These are phyloP conservation scores for Telmatherina bonti DNA, from an alignment of 2,797 vertebrate genomes.

Conservation along the genomic window DNA sequence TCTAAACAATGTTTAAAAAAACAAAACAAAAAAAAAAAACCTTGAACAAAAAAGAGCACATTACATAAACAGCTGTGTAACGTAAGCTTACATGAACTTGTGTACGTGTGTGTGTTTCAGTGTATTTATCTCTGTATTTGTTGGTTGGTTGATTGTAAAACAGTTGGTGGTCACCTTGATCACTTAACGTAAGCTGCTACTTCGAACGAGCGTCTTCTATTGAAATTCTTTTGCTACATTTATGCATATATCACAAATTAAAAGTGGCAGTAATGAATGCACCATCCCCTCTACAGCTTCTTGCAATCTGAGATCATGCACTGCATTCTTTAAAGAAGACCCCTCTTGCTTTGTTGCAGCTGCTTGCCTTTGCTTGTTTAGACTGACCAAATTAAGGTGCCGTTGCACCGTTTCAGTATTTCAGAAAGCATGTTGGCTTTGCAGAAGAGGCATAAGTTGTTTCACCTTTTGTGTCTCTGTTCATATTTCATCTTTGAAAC, in stretches of 20 bases:
- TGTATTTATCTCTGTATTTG: slow-evolving; percentile 31
- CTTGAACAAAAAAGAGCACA: too few species aligned
- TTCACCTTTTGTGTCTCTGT: not conserved
- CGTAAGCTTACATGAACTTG: slow-evolving; percentile 37
- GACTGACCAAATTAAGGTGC: not conserved
- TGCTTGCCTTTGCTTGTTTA: not conserved
- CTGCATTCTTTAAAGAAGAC: not conserved
- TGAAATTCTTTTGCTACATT: slow-evolving; percentile 19
- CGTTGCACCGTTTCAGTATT: not conserved
- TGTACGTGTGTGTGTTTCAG: slow-evolving; percentile 26
- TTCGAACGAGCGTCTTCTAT: slow-evolving; percentile 37
- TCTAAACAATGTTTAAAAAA: slow-evolving; percentile 48
- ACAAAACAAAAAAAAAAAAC: slow-evolving; percentile 13
- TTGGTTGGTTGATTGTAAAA: slow-evolving; percentile 49
- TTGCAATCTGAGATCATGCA: not conserved
- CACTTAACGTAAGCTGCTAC: slow-evolving; percentile 47
- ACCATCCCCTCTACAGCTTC: not conserved
- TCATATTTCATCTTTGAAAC: slow-evolving; percentile 4
- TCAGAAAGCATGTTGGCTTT: slow-evolving; percentile 6
- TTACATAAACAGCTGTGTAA: slow-evolving; percentile 56
- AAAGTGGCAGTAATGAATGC: not conserved
- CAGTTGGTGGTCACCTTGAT: slow-evolving; percentile 33
- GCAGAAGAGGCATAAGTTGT: slow-evolving; percentile 1
- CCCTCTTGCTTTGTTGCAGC: not conserved
- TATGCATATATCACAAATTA: slow-evolving; percentile 6